Conservation (phyloP, 2,797 vertebrate genomes). For the Lepus townsendii region DNA sequence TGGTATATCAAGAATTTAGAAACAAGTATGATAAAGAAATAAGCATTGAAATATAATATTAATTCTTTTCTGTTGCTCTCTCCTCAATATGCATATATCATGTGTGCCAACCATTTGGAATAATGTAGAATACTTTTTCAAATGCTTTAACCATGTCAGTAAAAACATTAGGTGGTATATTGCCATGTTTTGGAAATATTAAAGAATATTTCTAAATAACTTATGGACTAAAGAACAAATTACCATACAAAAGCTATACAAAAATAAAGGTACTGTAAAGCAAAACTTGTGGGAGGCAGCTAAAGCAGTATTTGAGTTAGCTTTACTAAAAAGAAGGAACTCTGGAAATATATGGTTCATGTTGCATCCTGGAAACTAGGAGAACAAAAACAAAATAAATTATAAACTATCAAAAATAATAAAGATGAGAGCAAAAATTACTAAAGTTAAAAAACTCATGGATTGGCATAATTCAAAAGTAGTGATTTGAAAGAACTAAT, state of each 20-base stretch:
- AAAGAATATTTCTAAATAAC: not conserved
- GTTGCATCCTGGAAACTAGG: not conserved
- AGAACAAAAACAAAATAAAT: constrained; percentile 55
- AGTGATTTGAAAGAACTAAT: constrained; percentile 33
- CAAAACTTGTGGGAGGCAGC: not conserved
- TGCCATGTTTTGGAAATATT: not conserved
- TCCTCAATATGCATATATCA: not conserved
- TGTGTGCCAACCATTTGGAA: not conserved
- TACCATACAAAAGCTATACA: not conserved
- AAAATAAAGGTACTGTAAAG: not conserved
- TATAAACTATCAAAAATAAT: constrained; percentile 29
- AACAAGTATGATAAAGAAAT: not conserved
- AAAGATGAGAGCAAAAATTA: constrained; percentile 33
- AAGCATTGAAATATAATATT: constrained; percentile 18
- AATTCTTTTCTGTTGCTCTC: not conserved
- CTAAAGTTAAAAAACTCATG: not conserved
- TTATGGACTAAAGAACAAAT: constrained; percentile 21
- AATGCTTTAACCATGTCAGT: not conserved
- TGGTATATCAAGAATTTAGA: constrained; percentile 11
- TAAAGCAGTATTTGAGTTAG: not conserved
- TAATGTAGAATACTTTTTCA: not conserved
- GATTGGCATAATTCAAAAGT: not conserved
- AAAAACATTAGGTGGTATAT: not conserved
- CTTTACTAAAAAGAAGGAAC: constrained; percentile 30
- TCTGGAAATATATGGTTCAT: constrained; percentile 11